Conservation (phyloP, 1,140 invertebrate species). For the Zaprionus inermis region DNA sequence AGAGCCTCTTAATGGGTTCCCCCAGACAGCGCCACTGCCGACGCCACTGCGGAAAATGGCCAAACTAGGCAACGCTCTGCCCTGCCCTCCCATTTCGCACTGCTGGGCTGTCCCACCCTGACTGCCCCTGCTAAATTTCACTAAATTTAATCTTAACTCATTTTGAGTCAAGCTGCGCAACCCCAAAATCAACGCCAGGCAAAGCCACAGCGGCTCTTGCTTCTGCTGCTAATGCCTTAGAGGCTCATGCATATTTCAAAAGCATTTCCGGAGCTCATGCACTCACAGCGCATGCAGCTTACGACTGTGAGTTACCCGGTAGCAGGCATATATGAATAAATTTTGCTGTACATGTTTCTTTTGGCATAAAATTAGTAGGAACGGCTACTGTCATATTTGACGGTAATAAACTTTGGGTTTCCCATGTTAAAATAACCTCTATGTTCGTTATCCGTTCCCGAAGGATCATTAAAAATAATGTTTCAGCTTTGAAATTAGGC, state of each 20-base stretch:
- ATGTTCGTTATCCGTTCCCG: too few species aligned
- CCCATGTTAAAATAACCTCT: too few species aligned
- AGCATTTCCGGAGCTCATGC: too few species aligned
- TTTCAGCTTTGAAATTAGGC: too few species aligned
- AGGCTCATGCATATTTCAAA: too few species aligned
- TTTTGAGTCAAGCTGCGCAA: slow-evolving; percentile 31
- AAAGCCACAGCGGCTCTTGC: slow-evolving; percentile 11
- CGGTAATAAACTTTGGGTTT: too few species aligned
- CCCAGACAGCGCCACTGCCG: not conserved
- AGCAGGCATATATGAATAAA: not conserved
- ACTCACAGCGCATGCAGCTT: slow-evolving; percentile 49
- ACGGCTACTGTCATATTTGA: too few species aligned
- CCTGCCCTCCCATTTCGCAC: not conserved
- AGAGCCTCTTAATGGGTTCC: slow-evolving; percentile 23
- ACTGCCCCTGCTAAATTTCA: slow-evolving; percentile 48
- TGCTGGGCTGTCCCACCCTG: not conserved
- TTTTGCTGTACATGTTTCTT: not conserved
- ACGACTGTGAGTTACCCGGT: slow-evolving; percentile 5
- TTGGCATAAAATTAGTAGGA: not conserved
- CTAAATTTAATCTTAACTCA: slow-evolving; percentile 71
- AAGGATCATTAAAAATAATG: too few species aligned
- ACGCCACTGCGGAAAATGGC: too few species aligned
- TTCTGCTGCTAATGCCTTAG: not conserved
- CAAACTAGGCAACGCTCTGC: not conserved
- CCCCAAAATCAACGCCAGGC: slow-evolving; percentile 29